Evolutionary conservation across 1,140 invertebrate species (phyloP).

Genomic region (Tetramorium parvispinum): DNA sequence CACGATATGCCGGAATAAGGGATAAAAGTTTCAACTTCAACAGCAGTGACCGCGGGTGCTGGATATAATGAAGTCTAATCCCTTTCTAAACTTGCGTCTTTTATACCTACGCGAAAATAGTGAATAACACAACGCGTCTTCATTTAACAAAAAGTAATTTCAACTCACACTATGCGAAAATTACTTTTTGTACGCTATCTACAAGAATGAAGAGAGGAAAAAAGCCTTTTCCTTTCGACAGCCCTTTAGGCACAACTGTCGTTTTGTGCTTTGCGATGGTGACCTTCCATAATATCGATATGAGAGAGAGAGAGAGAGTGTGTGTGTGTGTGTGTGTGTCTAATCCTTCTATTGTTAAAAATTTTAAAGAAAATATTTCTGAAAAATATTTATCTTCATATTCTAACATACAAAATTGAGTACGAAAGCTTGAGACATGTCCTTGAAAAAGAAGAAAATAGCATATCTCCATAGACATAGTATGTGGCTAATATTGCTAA

Average conservation of each 20-base stretch:
- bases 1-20: not conserved
- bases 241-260: slow-evolving; percentile 5
- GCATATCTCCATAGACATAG: too few species aligned
- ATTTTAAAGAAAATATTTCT: not conserved
- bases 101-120: not conserved
- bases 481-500: too few species aligned
- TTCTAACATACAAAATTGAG: not conserved
- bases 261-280: not conserved
- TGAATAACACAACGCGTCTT: slow-evolving; percentile 4
- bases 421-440: not conserved
- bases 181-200: slow-evolving; percentile 35
- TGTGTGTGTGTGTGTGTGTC: too few species aligned
- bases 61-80: slow-evolving; percentile 69
- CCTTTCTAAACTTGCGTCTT: slow-evolving; percentile 65
- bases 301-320: not conserved
- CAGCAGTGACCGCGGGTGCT: not conserved
- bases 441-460: not conserved
- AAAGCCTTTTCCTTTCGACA: not conserved
- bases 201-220: slow-evolving; percentile 18
- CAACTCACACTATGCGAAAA: slow-evolving; percentile 39
- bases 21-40: slow-evolving; percentile 52
- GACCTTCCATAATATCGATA: not conserved
- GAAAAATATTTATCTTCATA: not conserved
- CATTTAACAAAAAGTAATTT: slow-evolving; percentile 62
- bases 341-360: not conserved